phyloP scores from a whole-genome alignment of 2,797 vertebrate genomes.

The Glossophaga mutica region DNA sequence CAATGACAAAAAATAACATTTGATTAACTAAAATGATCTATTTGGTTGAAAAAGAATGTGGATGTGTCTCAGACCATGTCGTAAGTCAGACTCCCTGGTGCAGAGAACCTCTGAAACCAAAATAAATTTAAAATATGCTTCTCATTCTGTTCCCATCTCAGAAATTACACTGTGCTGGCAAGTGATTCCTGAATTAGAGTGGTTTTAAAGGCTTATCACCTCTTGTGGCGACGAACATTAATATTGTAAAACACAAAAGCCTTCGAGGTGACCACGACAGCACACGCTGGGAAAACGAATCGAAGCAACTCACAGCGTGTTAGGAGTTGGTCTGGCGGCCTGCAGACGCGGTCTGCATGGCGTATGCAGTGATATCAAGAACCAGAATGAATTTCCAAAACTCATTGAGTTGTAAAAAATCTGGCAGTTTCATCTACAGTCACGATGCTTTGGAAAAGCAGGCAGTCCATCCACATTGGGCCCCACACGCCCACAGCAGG shows the following conservation, averaged over 20 bases:
- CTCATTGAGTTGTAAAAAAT: background rate
- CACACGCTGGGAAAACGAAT: background rate
- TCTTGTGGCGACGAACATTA: background rate
- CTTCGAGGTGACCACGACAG: background rate
- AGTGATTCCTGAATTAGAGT: background rate
- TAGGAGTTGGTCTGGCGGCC: background rate
- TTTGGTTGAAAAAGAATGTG: background rate
- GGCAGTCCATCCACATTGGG: background rate
- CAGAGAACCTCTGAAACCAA: background rate
- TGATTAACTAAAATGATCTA: background rate
- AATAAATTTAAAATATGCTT: background rate
- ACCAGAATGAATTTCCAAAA: background rate
- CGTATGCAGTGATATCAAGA: background rate
- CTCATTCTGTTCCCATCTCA: background rate
- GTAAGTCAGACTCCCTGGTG: background rate
- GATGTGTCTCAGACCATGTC: background rate
- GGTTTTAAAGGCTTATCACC: background rate
- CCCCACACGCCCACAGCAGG: accelerated
- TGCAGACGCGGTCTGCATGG: background rate
- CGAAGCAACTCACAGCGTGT: background rate
- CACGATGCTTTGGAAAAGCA: background rate
- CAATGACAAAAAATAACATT: background rate
- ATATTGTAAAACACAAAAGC: background rate
- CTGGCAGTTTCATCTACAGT: background rate
- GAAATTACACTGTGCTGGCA: background rate